Evolutionary conservation across 2,113 vertebrate genomes (phyloP).

Genomic region (Centrocercus urophasianus): DNA sequence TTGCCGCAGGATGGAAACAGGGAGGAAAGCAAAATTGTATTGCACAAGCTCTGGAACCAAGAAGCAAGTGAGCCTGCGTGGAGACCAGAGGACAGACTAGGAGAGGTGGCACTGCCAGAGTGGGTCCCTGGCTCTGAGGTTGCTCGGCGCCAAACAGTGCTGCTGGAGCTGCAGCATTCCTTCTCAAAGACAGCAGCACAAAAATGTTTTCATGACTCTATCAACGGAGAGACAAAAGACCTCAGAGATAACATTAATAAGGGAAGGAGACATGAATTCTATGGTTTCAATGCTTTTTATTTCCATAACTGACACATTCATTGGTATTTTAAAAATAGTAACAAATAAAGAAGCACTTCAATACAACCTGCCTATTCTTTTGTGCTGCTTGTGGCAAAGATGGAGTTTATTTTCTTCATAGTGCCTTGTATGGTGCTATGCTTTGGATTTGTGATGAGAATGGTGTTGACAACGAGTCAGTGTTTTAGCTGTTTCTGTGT

Average conservation of each 20-base stretch:
- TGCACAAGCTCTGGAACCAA: background rate
- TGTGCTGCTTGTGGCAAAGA: background rate
- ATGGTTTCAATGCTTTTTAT: conserved; percentile 79
- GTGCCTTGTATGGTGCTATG: background rate
- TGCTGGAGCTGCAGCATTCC: conserved; percentile 78
- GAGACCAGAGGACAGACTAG: background rate
- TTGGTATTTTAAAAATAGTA: conserved; percentile 24
- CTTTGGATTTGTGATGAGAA: background rate
- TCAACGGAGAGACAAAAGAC: conserved; percentile 72
- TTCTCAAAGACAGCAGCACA: conserved; percentile 80
- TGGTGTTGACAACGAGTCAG: background rate
- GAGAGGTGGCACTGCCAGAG: background rate
- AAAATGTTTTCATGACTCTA: conserved; percentile 63
- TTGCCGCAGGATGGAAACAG: background rate
- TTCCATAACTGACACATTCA: conserved; percentile 73
- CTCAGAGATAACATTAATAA: conserved; percentile 75
- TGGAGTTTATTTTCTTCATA: background rate
- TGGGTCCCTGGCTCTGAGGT: conserved; percentile 34
- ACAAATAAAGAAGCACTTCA: conserved; percentile 9
- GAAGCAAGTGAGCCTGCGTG: background rate
- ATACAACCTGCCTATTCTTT: background rate
- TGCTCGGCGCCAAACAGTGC: conserved; percentile 8
- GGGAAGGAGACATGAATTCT: conserved; percentile 81
- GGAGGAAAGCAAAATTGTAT: background rate
- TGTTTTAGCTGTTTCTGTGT: background rate